Percentiles rank a stretch among this genome's conserved stretches.
These are phyloP conservation scores for Eutolmus rufibarbis DNA, from an alignment of 2,888 invertebrate genomes.

Conservation along the genomic window DNA sequence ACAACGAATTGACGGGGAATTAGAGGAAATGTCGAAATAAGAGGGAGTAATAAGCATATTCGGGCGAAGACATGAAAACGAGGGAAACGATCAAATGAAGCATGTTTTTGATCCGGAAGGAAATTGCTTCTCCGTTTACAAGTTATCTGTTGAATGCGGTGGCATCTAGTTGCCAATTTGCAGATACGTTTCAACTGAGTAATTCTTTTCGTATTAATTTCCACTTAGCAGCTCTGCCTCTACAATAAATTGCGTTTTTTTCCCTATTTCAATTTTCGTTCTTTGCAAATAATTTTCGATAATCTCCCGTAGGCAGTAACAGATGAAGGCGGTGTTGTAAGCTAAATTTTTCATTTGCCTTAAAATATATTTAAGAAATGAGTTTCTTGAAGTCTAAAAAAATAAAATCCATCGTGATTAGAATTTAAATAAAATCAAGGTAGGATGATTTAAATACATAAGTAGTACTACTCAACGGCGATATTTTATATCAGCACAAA, in stretches of 20 bases:
- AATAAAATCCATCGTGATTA: too few relatives aligned
- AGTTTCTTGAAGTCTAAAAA: not conserved
- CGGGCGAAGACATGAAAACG: not conserved
- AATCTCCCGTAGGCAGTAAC: not conserved
- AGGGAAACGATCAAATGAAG: constrained; percentile 8
- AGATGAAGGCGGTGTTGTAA: not conserved
- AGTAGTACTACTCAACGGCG: too few relatives aligned
- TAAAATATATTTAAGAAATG: not conserved
- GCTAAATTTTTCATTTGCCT: not conserved
- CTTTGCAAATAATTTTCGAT: not conserved
- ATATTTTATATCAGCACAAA: too few relatives aligned
- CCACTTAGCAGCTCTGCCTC: not conserved
- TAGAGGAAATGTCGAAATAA: not conserved
- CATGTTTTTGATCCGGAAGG: constrained; percentile 6
- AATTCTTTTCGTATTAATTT: not conserved
- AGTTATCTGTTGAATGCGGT: constrained; percentile 12
- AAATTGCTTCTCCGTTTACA: constrained; percentile 20
- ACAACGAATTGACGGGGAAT: not conserved
- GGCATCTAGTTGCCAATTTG: not conserved
- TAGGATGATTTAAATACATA: not conserved
- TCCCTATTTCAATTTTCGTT: not conserved
- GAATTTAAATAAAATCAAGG: too few relatives aligned
- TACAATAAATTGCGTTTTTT: not conserved
- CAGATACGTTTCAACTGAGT: not conserved
- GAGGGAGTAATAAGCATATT: constrained; percentile 14